phyloP scores from a whole-genome alignment of 2,113 vertebrate genomes.

The Gymnarchus niloticus region DNA sequence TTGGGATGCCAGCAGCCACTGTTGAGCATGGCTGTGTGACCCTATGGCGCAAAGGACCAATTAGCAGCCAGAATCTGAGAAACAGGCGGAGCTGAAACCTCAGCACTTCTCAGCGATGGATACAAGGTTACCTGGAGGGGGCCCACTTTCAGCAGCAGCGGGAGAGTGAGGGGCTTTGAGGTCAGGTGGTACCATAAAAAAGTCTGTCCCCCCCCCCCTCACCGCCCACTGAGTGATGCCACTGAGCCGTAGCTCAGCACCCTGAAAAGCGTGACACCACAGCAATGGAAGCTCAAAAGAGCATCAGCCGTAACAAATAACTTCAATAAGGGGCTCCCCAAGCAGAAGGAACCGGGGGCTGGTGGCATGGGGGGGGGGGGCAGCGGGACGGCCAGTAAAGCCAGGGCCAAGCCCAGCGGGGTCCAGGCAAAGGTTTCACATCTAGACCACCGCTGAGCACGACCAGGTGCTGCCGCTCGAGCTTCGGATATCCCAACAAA shows the following conservation, averaged over 20 bases:
- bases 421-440: no score
- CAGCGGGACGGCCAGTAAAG: not conserved
- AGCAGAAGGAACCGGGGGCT: slow-evolving; percentile 12
- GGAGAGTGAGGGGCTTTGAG: not conserved
- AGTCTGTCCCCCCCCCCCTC: not conserved
- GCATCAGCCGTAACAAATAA: slow-evolving; percentile 63
- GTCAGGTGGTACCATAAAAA: not conserved
- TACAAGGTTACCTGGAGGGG: no score
- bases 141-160: not conserved
- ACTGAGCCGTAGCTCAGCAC: slow-evolving; percentile 4
- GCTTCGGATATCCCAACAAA: not conserved
- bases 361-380: not conserved
- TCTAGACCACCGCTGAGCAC: no score
- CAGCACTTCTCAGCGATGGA: no score
- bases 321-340: slow-evolving; percentile 48
- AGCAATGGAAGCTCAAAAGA: slow-evolving; percentile 41
- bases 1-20: slow-evolving; percentile 96
- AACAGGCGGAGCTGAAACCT: slow-evolving; percentile 16
- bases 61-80: not conserved
- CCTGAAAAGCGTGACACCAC: slow-evolving; percentile 33
- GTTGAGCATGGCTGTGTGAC: slow-evolving; percentile 96
- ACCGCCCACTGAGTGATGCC: slow-evolving; percentile 23
- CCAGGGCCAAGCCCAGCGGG: not conserved
- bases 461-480: no score
- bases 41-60: slow-evolving; percentile 61